phyloP scores from a whole-genome alignment of 2,797 vertebrate species.

The Smutsia gigantea region DNA sequence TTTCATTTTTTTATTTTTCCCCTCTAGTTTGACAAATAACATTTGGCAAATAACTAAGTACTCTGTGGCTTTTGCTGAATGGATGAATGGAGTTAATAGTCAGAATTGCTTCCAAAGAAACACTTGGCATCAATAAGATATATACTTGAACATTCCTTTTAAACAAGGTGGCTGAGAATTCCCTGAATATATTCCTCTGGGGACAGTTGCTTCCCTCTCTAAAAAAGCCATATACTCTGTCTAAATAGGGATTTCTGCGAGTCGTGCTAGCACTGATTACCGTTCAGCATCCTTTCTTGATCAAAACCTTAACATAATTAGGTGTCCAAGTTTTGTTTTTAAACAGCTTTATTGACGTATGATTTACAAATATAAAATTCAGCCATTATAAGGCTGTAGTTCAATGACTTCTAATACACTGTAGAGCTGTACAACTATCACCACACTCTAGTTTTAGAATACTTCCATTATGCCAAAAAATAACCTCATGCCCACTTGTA shows the following conservation, averaged over 20 bases:
- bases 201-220: not conserved
- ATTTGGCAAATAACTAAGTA: conserved; percentile 41
- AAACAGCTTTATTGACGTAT: not conserved
- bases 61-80: conserved; percentile 48
- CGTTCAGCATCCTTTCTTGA: conserved; percentile 4
- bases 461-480: not conserved
- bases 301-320: conserved; percentile 40
- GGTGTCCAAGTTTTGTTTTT: not conserved
- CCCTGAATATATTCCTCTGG: conserved; percentile 41
- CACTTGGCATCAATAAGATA: not conserved
- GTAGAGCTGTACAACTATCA: not conserved
- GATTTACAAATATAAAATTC: not conserved
- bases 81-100: conserved; percentile 36
- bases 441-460: not conserved
- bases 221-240: conserved; percentile 32
- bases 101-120: conserved; percentile 49
- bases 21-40: conserved; percentile 49
- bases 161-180: conserved; percentile 58
- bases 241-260: not conserved
- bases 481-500: not conserved
- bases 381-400: not conserved
- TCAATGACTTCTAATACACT: conserved; percentile 3
- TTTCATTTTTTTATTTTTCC: not conserved
- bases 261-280: not conserved
- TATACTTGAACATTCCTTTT: conserved; percentile 21